These are phyloP conservation scores for Perccottus glenii DNA, from an alignment of 2,113 vertebrate genomes.

Conservation along the genomic window DNA sequence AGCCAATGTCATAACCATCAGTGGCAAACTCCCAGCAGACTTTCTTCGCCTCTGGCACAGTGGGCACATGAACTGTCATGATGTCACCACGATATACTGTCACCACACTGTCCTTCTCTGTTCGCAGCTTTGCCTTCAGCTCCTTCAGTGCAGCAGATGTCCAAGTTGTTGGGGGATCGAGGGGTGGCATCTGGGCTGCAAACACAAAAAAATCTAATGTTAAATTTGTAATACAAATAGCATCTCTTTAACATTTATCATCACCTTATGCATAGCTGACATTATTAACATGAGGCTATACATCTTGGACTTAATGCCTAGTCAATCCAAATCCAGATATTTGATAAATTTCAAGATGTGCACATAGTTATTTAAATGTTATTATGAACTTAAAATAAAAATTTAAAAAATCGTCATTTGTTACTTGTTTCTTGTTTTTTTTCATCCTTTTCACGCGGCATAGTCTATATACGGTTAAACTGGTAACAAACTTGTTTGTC, in stretches of 20 bases:
- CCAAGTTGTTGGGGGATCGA: slow-evolving; percentile 89
- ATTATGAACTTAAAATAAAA: no score
- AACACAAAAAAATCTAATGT: slow-evolving; percentile 13
- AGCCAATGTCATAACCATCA: slow-evolving; percentile 95
- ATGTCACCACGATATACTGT: slow-evolving; percentile 95
- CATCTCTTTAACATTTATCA: not conserved
- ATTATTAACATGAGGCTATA: not conserved
- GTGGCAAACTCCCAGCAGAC: slow-evolving; percentile 99
- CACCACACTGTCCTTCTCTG: slow-evolving; percentile 89
- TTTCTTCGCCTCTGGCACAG: slow-evolving; percentile 89
- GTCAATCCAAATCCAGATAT: not conserved
- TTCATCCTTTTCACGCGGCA: no score
- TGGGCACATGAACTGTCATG: slow-evolving; percentile 94
- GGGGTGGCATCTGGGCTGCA: slow-evolving; percentile 84
- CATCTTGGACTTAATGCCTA: not conserved
- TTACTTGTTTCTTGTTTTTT: no score
- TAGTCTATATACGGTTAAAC: no score
- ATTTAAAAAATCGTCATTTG: no score
- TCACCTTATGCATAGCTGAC: no score
- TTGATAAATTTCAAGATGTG: slow-evolving; percentile 2
- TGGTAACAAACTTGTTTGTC: no score
- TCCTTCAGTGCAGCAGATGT: slow-evolving; percentile 89
- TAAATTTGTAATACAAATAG: slow-evolving; percentile 7
- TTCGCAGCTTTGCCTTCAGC: slow-evolving; percentile 89
- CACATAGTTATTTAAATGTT: no score